Evolutionary conservation across 2,888 invertebrate species (phyloP), one percentile per base, ranked within the genome.

Genomic region (Heliothis peltigera): DNA sequence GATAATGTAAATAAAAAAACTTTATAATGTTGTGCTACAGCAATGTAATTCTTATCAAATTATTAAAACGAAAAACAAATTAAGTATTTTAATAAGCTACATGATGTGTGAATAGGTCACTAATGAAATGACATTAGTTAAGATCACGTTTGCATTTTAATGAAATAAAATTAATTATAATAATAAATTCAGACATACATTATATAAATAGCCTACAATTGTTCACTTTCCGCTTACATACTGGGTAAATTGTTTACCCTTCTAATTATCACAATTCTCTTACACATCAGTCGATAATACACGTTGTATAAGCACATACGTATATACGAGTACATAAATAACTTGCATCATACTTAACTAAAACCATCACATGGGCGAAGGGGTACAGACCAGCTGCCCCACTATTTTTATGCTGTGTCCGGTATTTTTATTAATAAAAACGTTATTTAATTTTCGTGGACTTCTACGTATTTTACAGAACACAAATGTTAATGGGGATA

Each of bases 231-330:
- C 60, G 58, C 75, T 79, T 78, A 80, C 65, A 79, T 67, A 75
- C 77, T 67, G 76, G 69, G 70, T 62, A 80, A 73, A 78, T 79
- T 82, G 77, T 76, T 85, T 77, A 85, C 74, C 83, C 83, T 78
- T 78, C 89, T 90, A 89, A 89, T 87, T 93, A 93, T 92, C 93
- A 93, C 93, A 93, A 88, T 84, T 89, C 85, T 85, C 86, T 86
- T 87, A 86, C 89, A 89, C 90, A 88, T 92, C 93, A 93, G 92
- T 93, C 92, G 72, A 79, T 81, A 80, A 73, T 69, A 82, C 86
- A 87, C 83, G 86, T 84, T 88, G 81, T 84, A 84, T 72, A 55
- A 79, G 75, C 75, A 83, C 64, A 79, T 72, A 78, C 67, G 53
- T 72, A 69, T 63, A 59, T 47, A 67, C 22, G 58, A 32, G 28